Conservation (phyloP, 2,113 vertebrate species). For the Ramphastos sulfuratus region DNA sequence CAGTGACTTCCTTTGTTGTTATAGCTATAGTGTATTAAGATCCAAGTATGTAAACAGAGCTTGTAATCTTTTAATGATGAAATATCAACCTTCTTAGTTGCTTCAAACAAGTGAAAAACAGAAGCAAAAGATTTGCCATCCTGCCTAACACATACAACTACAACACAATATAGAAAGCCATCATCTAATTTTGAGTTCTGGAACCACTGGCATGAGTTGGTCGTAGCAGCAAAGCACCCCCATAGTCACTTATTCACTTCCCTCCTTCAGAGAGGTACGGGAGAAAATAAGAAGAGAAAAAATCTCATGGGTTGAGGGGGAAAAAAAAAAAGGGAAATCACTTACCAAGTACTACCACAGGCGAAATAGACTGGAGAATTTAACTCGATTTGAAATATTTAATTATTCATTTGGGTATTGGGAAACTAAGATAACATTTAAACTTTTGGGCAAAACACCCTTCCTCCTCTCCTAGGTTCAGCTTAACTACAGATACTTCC, state of each 20-base stretch:
- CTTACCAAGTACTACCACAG: accelerated
- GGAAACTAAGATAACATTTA: background rate
- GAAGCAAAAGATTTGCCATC: background rate
- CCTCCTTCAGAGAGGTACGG: accelerated
- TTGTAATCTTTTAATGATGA: background rate
- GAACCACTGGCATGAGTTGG: background rate
- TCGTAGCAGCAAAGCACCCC: background rate
- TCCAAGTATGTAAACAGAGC: background rate
- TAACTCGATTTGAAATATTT: background rate
- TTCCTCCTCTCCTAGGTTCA: background rate
- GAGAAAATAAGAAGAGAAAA: background rate
- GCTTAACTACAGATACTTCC: background rate
- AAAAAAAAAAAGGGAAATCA: background rate
- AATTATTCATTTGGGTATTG: background rate
- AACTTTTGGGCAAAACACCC: background rate
- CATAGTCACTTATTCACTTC: background rate
- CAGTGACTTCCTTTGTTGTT: background rate
- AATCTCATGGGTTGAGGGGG: background rate
- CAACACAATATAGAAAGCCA: background rate
- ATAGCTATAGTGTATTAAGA: background rate
- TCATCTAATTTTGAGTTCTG: constrained; percentile 32
- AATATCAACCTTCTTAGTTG: background rate
- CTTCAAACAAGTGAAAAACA: background rate
- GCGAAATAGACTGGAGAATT: background rate
- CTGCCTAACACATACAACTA: background rate